Percentiles rank a stretch among this genome's conserved stretches.
These are phyloP conservation scores for Marmota monax DNA, from an alignment of 2,113 vertebrate genomes.

Conservation along the genomic window DNA sequence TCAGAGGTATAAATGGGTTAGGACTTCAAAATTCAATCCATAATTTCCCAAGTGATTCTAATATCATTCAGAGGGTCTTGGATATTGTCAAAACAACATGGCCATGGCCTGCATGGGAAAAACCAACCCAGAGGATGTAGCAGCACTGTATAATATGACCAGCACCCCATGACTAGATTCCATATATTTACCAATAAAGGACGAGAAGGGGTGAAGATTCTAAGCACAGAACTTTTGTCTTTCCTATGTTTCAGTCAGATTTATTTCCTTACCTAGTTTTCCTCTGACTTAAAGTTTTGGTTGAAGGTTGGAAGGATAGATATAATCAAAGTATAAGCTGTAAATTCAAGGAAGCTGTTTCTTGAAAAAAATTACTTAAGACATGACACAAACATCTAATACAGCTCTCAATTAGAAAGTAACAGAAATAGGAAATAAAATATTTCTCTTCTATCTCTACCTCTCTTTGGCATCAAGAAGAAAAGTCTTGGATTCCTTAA, in stretches of 20 bases:
- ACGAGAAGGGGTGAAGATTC: background rate
- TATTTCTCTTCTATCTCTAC: background rate
- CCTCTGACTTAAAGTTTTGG: background rate
- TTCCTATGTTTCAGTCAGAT: background rate
- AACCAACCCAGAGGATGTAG: background rate
- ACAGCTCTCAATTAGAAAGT: background rate
- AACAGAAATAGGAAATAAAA: background rate
- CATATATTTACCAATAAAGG: accelerated
- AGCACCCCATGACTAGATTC: background rate
- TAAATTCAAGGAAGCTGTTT: background rate
- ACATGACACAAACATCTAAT: background rate
- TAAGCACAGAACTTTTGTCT: background rate
- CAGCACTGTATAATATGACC: too few species aligned
- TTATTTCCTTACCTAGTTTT: background rate
- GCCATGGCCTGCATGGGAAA: background rate
- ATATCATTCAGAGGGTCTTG: background rate
- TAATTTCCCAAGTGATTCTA: background rate
- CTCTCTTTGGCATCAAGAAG: background rate
- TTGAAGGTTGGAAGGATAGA: background rate
- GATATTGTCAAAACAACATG: background rate
- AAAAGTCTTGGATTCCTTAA: background rate
- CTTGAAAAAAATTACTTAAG: background rate
- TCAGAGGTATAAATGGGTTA: background rate
- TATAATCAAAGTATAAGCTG: background rate
- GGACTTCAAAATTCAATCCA: background rate